Evolutionary conservation across 2,113 vertebrate genomes (phyloP).

Genomic region (Lophius piscatorius): DNA sequence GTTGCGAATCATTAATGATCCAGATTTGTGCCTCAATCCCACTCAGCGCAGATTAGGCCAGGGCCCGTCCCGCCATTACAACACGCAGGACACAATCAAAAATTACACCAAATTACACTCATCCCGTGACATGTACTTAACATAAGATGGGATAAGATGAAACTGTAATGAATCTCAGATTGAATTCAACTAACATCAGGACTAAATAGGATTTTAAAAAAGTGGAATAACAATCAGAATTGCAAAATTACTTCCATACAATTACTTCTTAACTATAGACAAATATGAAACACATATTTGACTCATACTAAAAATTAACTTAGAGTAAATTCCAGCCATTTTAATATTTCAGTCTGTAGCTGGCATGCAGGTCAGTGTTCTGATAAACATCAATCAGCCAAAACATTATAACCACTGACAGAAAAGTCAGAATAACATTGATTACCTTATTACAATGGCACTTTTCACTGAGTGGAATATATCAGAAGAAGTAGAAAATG

Average conservation of each 20-base stretch:
- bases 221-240: not conserved
- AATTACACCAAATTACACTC: slow-evolving; percentile 34
- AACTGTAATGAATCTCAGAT: slow-evolving; percentile 35
- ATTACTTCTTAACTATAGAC: too few species aligned
- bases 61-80: slow-evolving; percentile 14
- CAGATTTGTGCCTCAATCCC: slow-evolving; percentile 62
- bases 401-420: too few species aligned
- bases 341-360: too few species aligned
- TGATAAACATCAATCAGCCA: too few species aligned
- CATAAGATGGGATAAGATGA: slow-evolving; percentile 48
- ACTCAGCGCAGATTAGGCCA: slow-evolving; percentile 50
- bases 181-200: slow-evolving; percentile 17
- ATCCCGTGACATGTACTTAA: slow-evolving; percentile 42
- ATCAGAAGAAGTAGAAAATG: too few species aligned
- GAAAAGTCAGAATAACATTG: too few species aligned
- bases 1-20: slow-evolving; percentile 58
- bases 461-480: too few species aligned
- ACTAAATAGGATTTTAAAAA: slow-evolving; percentile 23
- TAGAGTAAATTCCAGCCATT: too few species aligned
- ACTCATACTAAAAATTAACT: too few species aligned
- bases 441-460: too few species aligned
- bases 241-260: not conserved
- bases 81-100: slow-evolving; percentile 23
- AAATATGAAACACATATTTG: too few species aligned
- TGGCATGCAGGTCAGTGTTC: too few species aligned